Base-by-base conservation (phyloP, 2,113 vertebrate species). In the Ptychochromis oligacanthus region DNA sequence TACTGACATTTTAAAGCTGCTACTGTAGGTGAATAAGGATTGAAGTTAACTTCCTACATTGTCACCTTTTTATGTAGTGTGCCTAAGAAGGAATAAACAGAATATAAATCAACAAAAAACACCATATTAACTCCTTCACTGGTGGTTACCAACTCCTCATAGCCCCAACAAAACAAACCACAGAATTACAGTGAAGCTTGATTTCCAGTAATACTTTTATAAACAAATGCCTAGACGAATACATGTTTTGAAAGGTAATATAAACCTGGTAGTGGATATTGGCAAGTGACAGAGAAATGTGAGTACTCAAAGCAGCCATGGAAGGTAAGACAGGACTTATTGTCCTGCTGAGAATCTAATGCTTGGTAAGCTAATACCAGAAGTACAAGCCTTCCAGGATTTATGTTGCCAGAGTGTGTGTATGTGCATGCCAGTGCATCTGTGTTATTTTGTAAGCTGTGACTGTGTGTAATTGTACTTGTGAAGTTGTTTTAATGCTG, bases 171-270 rank as follows among this genome's bases (percentile, higher is more conserved):
- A 9, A 15, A 67, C 61, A 24, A 14, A 58, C 13, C 34, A 58
- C 14, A 78, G 26, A 76, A 64, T 80, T n/a, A 76, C 79, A 67
- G 56, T 72, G 46, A 72, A 18, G 46, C 26, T 34, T 54, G 46
- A 54, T 31, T 72, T 26, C 31, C 28, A 22, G 36, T 22, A 78
- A 67, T 3, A 31, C 59, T 78, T 89, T 79, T 81, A 87, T 64
- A 89, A 80, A 85, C 88, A 89, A 80, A 61, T 60, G 55, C 38
- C 20, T 72, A 17, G 43, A 81, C 78, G 70, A 87, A 80, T 80
- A 78, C 49, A 20, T 31, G 67, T 38, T 75, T 46, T 87, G 86
- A 89, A 91, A 88, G 64, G 80, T 83, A 89, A 94, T 67, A 86
- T 34, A 74, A 88, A 80, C 80, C 64, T 54, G 67, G 62, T 74